Evolutionary conservation across 1,140 invertebrate genomes (phyloP).

Genomic region (Drosophila lini): DNA sequence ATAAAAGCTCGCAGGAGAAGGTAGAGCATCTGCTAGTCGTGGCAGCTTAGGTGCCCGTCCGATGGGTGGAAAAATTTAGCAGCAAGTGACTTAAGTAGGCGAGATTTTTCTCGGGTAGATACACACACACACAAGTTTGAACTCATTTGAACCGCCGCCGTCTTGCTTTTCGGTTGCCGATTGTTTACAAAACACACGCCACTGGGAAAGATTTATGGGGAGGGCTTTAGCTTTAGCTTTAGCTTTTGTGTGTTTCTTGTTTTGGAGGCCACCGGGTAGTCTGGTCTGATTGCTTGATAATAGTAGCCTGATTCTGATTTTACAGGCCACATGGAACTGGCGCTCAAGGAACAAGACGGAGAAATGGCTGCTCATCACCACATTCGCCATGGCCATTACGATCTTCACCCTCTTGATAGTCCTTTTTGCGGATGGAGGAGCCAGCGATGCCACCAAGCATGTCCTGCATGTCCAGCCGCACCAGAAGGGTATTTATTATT

Average conservation of each 20-base stretch:
- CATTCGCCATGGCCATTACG: constrained; percentile 73
- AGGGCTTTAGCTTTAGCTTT: neutral
- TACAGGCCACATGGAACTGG: constrained; percentile 84
- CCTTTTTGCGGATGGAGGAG: constrained; percentile 59
- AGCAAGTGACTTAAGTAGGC: constrained; percentile 27
- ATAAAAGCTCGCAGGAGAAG: neutral
- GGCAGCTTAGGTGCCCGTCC: neutral
- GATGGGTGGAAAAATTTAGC: constrained; percentile 17
- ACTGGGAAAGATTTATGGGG: constrained; percentile 1
- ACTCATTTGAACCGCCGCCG: constrained; percentile 44
- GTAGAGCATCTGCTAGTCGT: constrained; percentile 5
- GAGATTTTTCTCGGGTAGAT: constrained; percentile 23
- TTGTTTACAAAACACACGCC: constrained; percentile 38
- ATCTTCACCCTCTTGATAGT: constrained; percentile 84
- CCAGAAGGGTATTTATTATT: constrained; percentile 49
- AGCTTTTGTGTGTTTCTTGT: neutral
- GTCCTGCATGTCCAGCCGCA: constrained; percentile 77
- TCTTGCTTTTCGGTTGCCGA: neutral
- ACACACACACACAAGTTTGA: constrained; percentile 26
- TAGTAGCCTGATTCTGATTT: neutral
- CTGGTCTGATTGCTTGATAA: constrained; percentile 26
- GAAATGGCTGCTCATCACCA: constrained; percentile 85
- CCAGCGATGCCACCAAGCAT: constrained; percentile 65
- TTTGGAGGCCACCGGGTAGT: constrained; percentile 3
- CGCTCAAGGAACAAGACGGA: constrained; percentile 85